A percentile compares a stretch with the other conserved stretches of the same genome.
Conservation (phyloP, 2,888 invertebrate species). For the Cantharis lateralis region DNA sequence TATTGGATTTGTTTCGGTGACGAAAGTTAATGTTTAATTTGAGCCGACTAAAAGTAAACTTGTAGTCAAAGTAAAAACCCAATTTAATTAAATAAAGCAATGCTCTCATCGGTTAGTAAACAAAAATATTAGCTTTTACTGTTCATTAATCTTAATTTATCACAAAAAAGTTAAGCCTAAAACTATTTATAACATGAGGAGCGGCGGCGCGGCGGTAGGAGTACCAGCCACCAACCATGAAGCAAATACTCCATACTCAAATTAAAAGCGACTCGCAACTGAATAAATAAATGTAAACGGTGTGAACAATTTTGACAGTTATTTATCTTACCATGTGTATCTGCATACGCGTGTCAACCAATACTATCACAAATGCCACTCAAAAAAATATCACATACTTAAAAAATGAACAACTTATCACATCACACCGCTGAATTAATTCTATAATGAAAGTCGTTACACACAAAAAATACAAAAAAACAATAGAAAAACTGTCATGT, state of each 20-base stretch:
- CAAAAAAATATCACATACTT: neutral
- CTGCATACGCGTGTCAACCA: constrained; percentile 32
- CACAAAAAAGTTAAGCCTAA: constrained; percentile 22
- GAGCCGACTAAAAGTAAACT: constrained; percentile 5
- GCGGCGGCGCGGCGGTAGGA: neutral
- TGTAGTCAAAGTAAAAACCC: constrained; percentile 16
- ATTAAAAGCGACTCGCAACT: constrained; percentile 38
- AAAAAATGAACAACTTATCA: neutral
- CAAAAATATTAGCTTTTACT: constrained; percentile 33
- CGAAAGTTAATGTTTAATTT: constrained; percentile 9
- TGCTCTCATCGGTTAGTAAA: constrained; percentile 31
- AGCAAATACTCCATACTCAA: constrained; percentile 11
- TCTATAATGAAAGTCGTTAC: neutral
- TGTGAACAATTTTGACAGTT: constrained; percentile 39
- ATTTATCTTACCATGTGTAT: constrained; percentile 35
- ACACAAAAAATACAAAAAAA: neutral
- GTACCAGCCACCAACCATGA: neutral
- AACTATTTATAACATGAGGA: constrained; percentile 26
- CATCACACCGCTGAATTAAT: neutral
- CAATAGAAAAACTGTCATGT: neutral
- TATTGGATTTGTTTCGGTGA: neutral
- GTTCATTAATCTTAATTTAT: constrained; percentile 37
- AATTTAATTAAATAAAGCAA: constrained; percentile 19
- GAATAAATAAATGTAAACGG: constrained; percentile 39
- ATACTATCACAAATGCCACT: constrained; percentile 6